Evolutionary conservation across 2,113 vertebrate species (phyloP).

Genomic region (Scortum barcoo): DNA sequence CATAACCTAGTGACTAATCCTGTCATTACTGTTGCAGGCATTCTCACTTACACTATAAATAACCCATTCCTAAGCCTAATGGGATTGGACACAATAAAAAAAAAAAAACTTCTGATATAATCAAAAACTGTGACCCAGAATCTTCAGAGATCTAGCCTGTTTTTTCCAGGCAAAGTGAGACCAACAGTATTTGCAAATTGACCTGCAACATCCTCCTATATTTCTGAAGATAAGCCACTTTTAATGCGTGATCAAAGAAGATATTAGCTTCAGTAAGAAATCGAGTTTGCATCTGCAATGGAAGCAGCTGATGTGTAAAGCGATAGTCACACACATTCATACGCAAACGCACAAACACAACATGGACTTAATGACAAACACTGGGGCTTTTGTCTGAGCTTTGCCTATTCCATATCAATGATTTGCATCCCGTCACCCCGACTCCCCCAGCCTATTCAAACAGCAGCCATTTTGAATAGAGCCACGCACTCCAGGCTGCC

Average conservation of each 20-base stretch:
- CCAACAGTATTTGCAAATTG: background rate
- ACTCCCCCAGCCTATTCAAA: slow-evolving; percentile 77
- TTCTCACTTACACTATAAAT: background rate
- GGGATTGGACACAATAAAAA: slow-evolving; percentile 3
- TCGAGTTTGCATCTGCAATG: slow-evolving; percentile 13
- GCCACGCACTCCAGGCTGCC: slow-evolving; percentile 65
- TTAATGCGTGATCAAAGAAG: background rate
- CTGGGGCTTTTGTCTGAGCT: slow-evolving; percentile 65
- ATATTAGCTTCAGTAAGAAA: background rate
- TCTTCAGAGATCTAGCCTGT: slow-evolving; percentile 8
- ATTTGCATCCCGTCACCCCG: slow-evolving; percentile 72
- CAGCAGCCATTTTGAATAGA: slow-evolving; percentile 66
- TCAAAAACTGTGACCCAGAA: slow-evolving; percentile 19
- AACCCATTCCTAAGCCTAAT: background rate
- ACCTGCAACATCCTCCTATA: background rate
- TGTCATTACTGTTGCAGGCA: background rate
- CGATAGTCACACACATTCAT: slow-evolving; percentile 9
- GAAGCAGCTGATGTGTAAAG: slow-evolving; percentile 5
- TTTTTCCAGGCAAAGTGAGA: background rate
- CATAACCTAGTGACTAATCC: background rate
- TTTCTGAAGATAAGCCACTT: background rate
- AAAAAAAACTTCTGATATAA: background rate
- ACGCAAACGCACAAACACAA: slow-evolving; percentile 42
- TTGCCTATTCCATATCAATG: slow-evolving; percentile 69
- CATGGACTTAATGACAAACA: slow-evolving; percentile 63